Percentiles rank a stretch among this genome's conserved stretches.
Conservation (phyloP, 1,140 invertebrate species). For the Hetaerina americana region DNA sequence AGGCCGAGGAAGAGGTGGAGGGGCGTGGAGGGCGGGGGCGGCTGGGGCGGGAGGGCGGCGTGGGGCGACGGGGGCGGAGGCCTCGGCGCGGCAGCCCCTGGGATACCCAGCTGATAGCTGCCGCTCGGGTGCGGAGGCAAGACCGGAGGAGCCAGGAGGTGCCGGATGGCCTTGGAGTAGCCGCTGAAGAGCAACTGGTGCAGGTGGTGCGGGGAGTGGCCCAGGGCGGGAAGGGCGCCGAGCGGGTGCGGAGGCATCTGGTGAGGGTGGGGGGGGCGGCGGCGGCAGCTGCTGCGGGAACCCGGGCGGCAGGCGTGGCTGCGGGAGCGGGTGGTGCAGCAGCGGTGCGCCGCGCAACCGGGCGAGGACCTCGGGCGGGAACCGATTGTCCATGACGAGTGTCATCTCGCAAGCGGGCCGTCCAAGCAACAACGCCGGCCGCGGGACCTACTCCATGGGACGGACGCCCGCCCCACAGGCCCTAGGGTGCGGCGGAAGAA, state of each 20-base stretch:
- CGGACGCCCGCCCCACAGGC: too few species aligned
- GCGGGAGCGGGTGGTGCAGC: background rate
- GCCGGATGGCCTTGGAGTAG: background rate
- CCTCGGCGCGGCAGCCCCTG: background rate
- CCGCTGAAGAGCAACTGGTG: background rate
- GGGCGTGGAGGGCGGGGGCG: background rate
- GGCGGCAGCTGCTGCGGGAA: too few species aligned
- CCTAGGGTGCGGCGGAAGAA: too few species aligned
- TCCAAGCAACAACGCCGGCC: background rate
- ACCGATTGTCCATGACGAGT: background rate
- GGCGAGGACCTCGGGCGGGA: background rate
- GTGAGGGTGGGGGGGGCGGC: too few species aligned
- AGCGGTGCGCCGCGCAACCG: background rate
- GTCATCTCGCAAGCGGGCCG: background rate
- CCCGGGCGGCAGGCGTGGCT: background rate
- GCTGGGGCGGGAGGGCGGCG: too few species aligned
- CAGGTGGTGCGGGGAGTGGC: background rate
- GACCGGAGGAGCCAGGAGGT: background rate
- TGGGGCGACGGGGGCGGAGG: background rate
- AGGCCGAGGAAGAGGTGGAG: background rate
- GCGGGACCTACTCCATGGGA: background rate
- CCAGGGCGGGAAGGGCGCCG: too few species aligned
- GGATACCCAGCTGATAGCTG: too few species aligned
- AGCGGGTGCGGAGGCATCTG: too few species aligned
- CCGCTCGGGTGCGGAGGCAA: background rate